phyloP scores from a whole-genome alignment of 2,888 invertebrate species.

The Drosophila phalerata region DNA sequence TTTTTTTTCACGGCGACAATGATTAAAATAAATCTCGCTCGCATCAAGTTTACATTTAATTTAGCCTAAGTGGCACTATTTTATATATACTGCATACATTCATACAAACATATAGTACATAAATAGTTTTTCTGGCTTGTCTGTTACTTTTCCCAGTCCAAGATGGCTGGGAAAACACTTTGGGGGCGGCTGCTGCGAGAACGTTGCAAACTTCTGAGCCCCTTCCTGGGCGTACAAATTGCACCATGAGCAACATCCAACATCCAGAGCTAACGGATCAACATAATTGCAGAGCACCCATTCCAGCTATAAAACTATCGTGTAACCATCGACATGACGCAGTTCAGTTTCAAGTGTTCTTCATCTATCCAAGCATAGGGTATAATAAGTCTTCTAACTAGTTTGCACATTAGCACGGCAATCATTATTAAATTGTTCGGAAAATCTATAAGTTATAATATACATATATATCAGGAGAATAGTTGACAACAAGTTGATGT shows the following conservation, averaged over 20 bases:
- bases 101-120: not conserved
- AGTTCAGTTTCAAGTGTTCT: constrained; percentile 6
- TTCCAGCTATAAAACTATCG: constrained; percentile 38
- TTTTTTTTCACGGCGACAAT: constrained; percentile 56
- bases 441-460: not conserved
- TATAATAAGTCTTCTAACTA: not conserved
- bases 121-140: constrained; percentile 5
- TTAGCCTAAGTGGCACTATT: constrained; percentile 56
- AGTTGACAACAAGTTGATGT: too few species aligned
- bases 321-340: constrained; percentile 50
- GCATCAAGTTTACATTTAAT: constrained; percentile 53
- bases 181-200: constrained; percentile 33
- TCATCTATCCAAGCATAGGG: not conserved
- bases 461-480: not conserved
- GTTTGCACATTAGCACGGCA: not conserved
- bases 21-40: constrained; percentile 48
- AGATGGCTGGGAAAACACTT: constrained; percentile 21
- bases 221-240: constrained; percentile 51
- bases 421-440: not conserved
- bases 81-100: constrained; percentile 1
- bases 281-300: constrained; percentile 65
- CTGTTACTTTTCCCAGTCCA: constrained; percentile 13
- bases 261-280: constrained; percentile 63
- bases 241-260: constrained; percentile 15
- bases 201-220: constrained; percentile 20